Percentiles rank a stretch among this genome's conserved stretches.
phyloP scores from a whole-genome alignment of 2,888 invertebrate species.

The Sialis fuliginosa region DNA sequence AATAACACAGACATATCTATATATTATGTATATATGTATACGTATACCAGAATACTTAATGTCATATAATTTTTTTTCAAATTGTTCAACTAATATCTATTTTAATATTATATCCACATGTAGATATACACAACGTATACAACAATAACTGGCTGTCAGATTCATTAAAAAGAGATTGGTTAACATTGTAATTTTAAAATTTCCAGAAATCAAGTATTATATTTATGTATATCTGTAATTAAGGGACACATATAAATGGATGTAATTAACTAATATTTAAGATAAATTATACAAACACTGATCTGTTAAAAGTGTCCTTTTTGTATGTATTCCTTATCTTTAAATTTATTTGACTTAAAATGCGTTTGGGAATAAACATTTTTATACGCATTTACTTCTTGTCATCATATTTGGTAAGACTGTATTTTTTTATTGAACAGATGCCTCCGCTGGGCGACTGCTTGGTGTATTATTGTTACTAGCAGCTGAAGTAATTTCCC shows the following conservation, averaged over 20 bases:
- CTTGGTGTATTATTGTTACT: conserved; percentile 41
- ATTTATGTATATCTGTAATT: not conserved
- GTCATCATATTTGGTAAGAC: not conserved
- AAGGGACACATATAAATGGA: too few relatives aligned
- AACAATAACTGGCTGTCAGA: conserved; percentile 6
- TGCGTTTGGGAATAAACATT: too few relatives aligned
- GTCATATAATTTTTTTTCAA: not conserved
- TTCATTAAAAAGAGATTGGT: conserved; percentile 1
- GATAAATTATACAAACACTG: too few relatives aligned
- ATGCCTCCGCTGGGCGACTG: conserved; percentile 41
- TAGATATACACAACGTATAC: conserved; percentile 7
- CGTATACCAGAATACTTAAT: not conserved
- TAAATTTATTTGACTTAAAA: conserved; percentile 26
- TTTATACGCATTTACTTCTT: too few relatives aligned
- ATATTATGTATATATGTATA: not conserved
- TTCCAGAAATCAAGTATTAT: not conserved
- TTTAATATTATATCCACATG: conserved; percentile 1
- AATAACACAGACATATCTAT: not conserved
- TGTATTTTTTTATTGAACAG: conserved; percentile 30
- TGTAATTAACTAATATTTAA: too few relatives aligned
- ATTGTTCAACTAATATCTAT: not conserved
- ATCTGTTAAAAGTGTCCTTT: too few relatives aligned
- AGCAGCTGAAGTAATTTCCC: conserved; percentile 31
- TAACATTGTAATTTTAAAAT: not conserved
- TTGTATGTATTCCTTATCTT: conserved; percentile 9